phyloP scores from a whole-genome alignment of 2,888 invertebrate species.

The Hirtodrosophila alboralis region DNA sequence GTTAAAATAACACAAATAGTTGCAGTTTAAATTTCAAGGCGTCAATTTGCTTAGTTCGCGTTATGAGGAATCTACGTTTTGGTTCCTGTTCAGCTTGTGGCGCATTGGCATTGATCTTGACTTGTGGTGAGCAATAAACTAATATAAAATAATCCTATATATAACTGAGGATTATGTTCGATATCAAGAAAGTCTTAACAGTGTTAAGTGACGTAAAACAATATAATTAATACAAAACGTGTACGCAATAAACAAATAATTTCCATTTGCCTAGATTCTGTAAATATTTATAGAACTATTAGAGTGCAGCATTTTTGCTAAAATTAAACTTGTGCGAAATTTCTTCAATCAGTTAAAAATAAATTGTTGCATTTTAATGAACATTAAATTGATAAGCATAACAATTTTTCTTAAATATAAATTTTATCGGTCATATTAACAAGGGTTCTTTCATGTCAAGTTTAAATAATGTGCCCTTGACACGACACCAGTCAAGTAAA shows the following conservation, averaged over 20 bases:
- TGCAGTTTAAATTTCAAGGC: not conserved
- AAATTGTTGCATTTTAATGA: too few relatives aligned
- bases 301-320: too few relatives aligned
- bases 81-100: not conserved
- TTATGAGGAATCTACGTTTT: constrained; percentile 26
- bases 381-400: not conserved
- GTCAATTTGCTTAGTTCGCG: not conserved
- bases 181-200: not conserved
- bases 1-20: not conserved
- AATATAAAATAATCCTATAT: not conserved
- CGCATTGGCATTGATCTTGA: constrained; percentile 24
- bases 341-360: too few relatives aligned
- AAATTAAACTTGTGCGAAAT: too few relatives aligned
- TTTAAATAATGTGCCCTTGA: constrained; percentile 11
- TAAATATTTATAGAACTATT: too few relatives aligned
- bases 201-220: constrained; percentile 18
- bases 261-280: too few relatives aligned
- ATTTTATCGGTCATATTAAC: not conserved
- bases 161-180: constrained; percentile 13
- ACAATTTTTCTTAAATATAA: too few relatives aligned
- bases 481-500: constrained; percentile 5
- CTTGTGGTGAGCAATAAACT: constrained; percentile 34
- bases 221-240: too few relatives aligned
- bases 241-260: too few relatives aligned
- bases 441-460: constrained; percentile 5